Evolutionary conservation across 1,140 invertebrate genomes (phyloP).

Genomic region (Heliothis subflexa): DNA sequence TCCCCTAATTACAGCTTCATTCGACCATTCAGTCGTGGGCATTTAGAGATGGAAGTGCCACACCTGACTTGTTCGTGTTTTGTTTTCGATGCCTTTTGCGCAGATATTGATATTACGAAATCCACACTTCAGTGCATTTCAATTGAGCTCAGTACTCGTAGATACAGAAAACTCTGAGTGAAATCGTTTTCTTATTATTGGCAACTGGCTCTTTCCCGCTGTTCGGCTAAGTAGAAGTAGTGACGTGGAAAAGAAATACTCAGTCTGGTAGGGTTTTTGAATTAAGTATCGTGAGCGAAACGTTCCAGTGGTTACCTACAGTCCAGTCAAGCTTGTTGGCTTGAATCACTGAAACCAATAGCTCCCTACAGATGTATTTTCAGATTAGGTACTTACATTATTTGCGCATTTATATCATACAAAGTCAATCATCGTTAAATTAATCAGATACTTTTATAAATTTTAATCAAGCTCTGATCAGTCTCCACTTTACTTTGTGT

Average conservation of each 20-base stretch:
- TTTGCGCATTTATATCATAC: too few relatives aligned
- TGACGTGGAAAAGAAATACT: conserved; percentile 28
- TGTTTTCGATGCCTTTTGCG: conserved; percentile 73
- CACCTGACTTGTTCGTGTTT: conserved; percentile 78
- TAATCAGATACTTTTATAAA: too few relatives aligned
- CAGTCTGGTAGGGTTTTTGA: background rate
- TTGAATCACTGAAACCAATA: too few relatives aligned
- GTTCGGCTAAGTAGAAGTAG: background rate
- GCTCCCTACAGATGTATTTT: too few relatives aligned
- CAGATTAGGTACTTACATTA: too few relatives aligned
- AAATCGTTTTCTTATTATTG: conserved; percentile 52
- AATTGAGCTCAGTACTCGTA: conserved; percentile 68
- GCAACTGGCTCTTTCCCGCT: conserved; percentile 10
- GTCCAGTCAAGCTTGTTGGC: background rate
- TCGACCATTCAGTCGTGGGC: conserved; percentile 63
- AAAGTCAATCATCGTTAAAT: too few relatives aligned
- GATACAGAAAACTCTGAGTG: conserved; percentile 54
- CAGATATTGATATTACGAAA: conserved; percentile 76
- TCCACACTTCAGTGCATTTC: conserved; percentile 67
- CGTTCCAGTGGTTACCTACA: background rate
- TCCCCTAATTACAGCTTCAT: conserved; percentile 78
- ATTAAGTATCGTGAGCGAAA: background rate
- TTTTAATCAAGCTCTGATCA: too few relatives aligned
- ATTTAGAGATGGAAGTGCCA: conserved; percentile 66
- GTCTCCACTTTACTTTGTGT: background rate